Conservation (phyloP, 2,888 invertebrate genomes). For the Morinoia aosen region DNA sequence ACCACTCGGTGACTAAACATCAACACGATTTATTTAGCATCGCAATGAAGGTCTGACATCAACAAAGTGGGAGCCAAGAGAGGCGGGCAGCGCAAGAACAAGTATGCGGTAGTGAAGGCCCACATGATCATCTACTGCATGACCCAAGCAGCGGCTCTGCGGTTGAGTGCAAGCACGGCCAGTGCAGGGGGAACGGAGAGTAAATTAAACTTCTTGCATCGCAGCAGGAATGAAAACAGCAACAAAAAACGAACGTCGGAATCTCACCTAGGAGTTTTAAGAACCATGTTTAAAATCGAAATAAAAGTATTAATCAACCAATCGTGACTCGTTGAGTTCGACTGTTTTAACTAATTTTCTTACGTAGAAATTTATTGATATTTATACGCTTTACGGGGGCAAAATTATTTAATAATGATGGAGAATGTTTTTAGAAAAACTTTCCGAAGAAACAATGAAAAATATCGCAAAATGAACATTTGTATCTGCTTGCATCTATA, state of each 20-base stretch:
- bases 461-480: too few relatives aligned
- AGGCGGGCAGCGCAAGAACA: not conserved
- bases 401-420: too few relatives aligned
- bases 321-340: not conserved
- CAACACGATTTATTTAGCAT: not conserved
- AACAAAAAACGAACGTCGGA: not conserved
- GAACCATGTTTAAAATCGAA: not conserved
- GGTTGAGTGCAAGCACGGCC: not conserved
- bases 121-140: not conserved
- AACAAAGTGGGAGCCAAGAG: conserved; percentile 34
- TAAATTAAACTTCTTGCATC: not conserved
- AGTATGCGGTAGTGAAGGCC: not conserved
- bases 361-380: too few relatives aligned
- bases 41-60: not conserved
- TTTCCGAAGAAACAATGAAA: too few relatives aligned
- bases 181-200: not conserved
- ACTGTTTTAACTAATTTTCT: too few relatives aligned
- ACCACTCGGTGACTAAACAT: not conserved
- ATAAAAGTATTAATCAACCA: not conserved
- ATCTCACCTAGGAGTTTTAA: not conserved
- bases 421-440: too few relatives aligned
- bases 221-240: not conserved
- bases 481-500: too few relatives aligned
- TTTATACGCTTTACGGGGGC: too few relatives aligned
- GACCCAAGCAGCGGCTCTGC: too few relatives aligned